Conservation (phyloP, 1,140 invertebrate genomes). For the Eurosta solidaginis region DNA sequence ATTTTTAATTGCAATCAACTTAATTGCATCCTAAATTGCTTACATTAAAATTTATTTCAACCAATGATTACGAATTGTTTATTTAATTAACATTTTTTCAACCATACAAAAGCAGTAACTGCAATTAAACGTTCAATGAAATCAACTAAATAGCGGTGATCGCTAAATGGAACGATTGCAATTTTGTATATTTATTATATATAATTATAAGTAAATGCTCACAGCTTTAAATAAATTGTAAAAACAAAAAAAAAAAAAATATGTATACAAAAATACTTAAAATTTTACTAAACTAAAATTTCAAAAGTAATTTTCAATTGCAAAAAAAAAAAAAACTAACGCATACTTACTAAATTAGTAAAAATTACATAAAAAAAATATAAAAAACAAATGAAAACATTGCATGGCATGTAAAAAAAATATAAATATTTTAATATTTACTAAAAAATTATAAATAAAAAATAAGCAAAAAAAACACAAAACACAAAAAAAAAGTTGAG, state of each 20-base stretch:
- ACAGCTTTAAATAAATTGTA: constrained; percentile 32
- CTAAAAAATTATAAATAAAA: background rate
- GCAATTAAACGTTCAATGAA: too few relatives aligned
- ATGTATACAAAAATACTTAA: too few relatives aligned
- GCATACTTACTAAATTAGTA: background rate
- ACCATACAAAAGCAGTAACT: too few relatives aligned
- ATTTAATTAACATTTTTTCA: too few relatives aligned
- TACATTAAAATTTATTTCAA: too few relatives aligned
- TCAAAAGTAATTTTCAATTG: background rate
- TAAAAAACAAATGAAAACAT: background rate
- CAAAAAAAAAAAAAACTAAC: background rate
- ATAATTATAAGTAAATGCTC: constrained; percentile 20
- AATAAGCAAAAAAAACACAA: background rate
- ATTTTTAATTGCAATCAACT: too few relatives aligned
- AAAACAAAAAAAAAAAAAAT: background rate
- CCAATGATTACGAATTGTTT: too few relatives aligned
- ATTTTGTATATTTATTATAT: background rate
- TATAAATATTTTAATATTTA: background rate
- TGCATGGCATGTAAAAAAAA: background rate
- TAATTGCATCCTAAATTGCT: too few relatives aligned
- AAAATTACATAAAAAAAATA: background rate
- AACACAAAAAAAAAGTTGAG: background rate
- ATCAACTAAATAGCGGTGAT: too few relatives aligned
- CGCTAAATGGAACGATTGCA: too few relatives aligned
- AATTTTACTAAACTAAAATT: background rate